Base-by-base conservation (phyloP, 23 tunicate genomes). In the Phallusia fumigata region DNA sequence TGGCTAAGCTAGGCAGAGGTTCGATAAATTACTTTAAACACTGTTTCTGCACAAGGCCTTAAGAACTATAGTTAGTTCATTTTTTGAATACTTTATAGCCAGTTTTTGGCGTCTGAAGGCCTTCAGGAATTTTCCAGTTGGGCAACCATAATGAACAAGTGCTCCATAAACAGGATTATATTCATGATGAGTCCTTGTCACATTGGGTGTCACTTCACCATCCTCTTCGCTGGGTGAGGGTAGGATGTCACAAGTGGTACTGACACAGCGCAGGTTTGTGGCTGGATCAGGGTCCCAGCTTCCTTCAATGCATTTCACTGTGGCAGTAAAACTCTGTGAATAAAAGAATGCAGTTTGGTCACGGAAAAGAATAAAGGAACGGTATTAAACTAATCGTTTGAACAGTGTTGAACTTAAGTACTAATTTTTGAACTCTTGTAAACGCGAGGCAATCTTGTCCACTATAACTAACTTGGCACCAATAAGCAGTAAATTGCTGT, bases 91-190 rank as follows among this genome's bases (percentile, higher is more conserved):
- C 85, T 33, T 34, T 2, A 65, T 36, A 40, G 36, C 65, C 0
- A 31, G 31, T 33, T 24, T 76, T 40, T 81, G 34, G 52, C 80
- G 52, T 76, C 52, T 52, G 64, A 58, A 31, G 22, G 80, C 52
- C 32, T 83, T 83, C n/a, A 88, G n/a, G 82, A 83, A 88, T 50
- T 82, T 79, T 10, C 92, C 92, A 50, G 32, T 19, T 15, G 87
- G 87, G 45, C 92, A 88, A 19, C 32, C 75, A 73, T 78, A 83
- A 21, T n/a, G 32, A 0, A 88, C 81, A 15, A 74, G 65, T 45
- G 87, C 53, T 11, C 65, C 78, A n/a, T 49, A 85, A 12, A 50
- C 58, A 0, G 92, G 83, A 32, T 40, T 52, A 2, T n/a, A 1
- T 77, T 83, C 84, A 21, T 47, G 75, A 65, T 82, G 83, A 31